A percentile compares a stretch with the other conserved stretches of the same genome.
phyloP scores from a whole-genome alignment of 1,140 invertebrate genomes.

The Portunus trituberculatus region DNA sequence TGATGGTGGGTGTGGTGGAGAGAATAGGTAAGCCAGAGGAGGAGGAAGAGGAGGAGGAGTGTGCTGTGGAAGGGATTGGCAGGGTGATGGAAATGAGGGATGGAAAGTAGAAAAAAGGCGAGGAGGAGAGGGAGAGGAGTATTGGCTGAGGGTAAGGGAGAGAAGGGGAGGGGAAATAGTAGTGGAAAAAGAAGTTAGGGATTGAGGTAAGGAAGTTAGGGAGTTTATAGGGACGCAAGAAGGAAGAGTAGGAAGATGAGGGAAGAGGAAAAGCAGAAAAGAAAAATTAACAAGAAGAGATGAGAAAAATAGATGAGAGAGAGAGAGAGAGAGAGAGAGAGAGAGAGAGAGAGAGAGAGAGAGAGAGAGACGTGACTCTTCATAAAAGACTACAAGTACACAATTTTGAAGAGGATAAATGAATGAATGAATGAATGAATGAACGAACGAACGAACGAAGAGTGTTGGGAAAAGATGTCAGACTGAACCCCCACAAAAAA shows the following conservation, averaged over 20 bases:
- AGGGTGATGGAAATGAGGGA: not conserved
- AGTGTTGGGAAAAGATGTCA: not conserved
- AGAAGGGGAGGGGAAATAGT: not conserved
- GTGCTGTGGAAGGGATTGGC: not conserved
- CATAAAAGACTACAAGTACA: too few species aligned
- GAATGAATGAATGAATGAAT: too few species aligned
- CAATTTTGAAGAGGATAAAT: too few species aligned
- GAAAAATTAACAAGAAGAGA: not conserved
- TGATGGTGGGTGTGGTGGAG: not conserved
- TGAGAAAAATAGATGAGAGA: not conserved
- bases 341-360: conserved; percentile 40
- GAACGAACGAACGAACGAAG: not conserved
- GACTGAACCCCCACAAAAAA: not conserved
- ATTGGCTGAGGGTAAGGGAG: not conserved
- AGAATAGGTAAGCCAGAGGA: not conserved
- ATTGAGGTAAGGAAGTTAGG: too few species aligned
- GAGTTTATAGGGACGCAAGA: not conserved
- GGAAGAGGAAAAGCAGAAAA: not conserved
- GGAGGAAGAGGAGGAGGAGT: not conserved
- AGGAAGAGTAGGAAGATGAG: not conserved
- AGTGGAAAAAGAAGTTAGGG: not conserved
- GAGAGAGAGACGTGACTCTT: not conserved
- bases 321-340: conserved; percentile 52
- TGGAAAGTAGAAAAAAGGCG: not conserved
- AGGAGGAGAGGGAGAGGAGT: not conserved